These are phyloP conservation scores for Sarcophilus harrisii DNA, from an alignment of 2,797 vertebrate genomes.

Conservation along the genomic window DNA sequence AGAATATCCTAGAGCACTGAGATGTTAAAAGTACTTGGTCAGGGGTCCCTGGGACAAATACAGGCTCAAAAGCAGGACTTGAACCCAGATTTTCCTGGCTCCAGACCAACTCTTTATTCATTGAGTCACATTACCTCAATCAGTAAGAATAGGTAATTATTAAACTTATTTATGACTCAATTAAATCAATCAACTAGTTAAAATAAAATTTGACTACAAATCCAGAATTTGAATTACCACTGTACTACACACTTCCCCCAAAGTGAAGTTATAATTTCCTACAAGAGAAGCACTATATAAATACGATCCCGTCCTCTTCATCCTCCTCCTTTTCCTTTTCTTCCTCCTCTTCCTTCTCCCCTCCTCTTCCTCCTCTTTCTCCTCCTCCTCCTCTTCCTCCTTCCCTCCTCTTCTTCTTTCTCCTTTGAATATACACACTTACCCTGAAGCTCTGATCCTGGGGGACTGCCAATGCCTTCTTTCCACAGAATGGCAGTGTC, in stretches of 20 bases:
- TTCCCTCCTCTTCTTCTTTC: neutral
- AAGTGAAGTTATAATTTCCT: neutral
- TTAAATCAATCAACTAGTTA: neutral
- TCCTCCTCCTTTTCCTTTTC: neutral
- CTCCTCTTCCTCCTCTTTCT: no score
- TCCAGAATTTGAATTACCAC: neutral
- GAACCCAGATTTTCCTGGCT: neutral
- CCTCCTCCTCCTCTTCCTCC: no score
- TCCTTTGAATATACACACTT: neutral
- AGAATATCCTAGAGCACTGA: neutral
- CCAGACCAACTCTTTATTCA: neutral
- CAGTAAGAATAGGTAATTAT: neutral
- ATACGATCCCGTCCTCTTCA: neutral
- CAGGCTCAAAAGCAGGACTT: neutral
- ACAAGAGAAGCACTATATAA: neutral
- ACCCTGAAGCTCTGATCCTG: slow-evolving; percentile 91
- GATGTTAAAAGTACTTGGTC: neutral
- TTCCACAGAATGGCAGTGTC: slow-evolving; percentile 91
- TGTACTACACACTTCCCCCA: neutral
- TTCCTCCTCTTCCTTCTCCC: no score
- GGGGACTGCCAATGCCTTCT: slow-evolving; percentile 90
- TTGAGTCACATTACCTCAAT: neutral
- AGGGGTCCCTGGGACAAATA: neutral
- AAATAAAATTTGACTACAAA: neutral
- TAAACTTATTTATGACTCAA: neutral